phyloP scores from a whole-genome alignment of 2,797 vertebrate species.

The Poeciliopsis turneri region DNA sequence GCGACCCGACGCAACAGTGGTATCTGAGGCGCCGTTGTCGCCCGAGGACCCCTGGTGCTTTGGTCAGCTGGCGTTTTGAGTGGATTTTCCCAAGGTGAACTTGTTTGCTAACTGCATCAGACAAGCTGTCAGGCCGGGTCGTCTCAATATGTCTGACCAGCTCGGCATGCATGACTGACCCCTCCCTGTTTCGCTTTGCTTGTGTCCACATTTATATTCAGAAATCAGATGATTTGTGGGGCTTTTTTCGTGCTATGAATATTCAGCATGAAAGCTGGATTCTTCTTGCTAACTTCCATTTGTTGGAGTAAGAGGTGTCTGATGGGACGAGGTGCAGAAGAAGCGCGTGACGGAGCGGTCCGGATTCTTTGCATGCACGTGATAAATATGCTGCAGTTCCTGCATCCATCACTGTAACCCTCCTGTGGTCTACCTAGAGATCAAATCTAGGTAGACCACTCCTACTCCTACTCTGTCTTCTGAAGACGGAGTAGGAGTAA shows the following conservation, averaged over 20 bases:
- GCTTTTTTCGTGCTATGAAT: not conserved
- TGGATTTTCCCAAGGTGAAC: conserved; percentile 67
- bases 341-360: conserved; percentile 6
- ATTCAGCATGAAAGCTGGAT: conserved; percentile 4
- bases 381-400: conserved; percentile 13
- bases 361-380: not conserved
- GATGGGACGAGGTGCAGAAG: conserved; percentile 13
- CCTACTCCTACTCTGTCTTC: not conserved
- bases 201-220: conserved; percentile 1
- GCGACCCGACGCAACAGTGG: conserved; percentile 50
- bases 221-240: not conserved
- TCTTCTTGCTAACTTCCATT: not conserved
- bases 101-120: conserved; percentile 63
- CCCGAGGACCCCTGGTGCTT: conserved; percentile 39
- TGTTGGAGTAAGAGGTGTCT: not conserved
- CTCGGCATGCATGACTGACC: conserved; percentile 51
- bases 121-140: conserved; percentile 73
- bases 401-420: conserved; percentile 34
- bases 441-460: conserved; percentile 10
- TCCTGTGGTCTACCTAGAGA: conserved; percentile 25
- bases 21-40: conserved; percentile 42
- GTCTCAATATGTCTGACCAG: conserved; percentile 63
- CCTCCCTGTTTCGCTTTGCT: conserved; percentile 31
- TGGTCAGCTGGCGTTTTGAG: conserved; percentile 75
- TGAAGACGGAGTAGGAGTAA: conserved; percentile 50